Base-by-base conservation (phyloP, 2,888 invertebrate species). In the Gortyna flavago region DNA sequence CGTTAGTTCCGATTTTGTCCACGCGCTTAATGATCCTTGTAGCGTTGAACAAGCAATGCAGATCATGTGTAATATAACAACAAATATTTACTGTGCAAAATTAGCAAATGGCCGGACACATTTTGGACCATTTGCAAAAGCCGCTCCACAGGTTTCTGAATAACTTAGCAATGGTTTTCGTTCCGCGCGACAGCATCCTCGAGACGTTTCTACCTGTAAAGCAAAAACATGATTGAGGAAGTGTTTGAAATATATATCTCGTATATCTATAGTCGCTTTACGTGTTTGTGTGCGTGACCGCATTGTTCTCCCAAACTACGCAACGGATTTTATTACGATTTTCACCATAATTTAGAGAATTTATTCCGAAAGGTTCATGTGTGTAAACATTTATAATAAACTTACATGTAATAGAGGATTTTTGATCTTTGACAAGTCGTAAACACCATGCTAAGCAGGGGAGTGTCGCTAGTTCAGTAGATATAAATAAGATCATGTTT, bases 121-220 rank as follows among this genome's bases (percentile, higher is more conserved):
- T 83, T 95, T 94, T 0, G 97, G 97, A 35, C 98, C 97, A 83
- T 97, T 96, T 29, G 93, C 92, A 88, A 98, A 97, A 8, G 97
- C 97, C 18, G 97, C 95, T 89, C 97, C 97, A 79, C 97, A 97
- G 2, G 97, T 97, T 82, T 97, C 97, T 7, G 97, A 97, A 90
- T 98, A 98, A 75, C 97, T 97, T 77, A 98, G 89, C 44, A 94
- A 89, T 1, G 97, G 96, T 75, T 95, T 95, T 61, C 90, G 89
- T 67, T 97, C 96, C 29, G 97, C 71, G 61, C 91, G 93, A 85
- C 97, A 96, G 81, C 96, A 96, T 29, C 90, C 92, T 75, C 94
- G 91, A 2, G 97, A 96, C 16, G 95, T 94, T 80, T 88, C 85
- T 1, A 97, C 97, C 97, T 97, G 87, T 65, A 92, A 93, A 54